These are phyloP conservation scores for Chymomyza fuscimana DNA, from an alignment of 2,888 invertebrate genomes.

Conservation along the genomic window DNA sequence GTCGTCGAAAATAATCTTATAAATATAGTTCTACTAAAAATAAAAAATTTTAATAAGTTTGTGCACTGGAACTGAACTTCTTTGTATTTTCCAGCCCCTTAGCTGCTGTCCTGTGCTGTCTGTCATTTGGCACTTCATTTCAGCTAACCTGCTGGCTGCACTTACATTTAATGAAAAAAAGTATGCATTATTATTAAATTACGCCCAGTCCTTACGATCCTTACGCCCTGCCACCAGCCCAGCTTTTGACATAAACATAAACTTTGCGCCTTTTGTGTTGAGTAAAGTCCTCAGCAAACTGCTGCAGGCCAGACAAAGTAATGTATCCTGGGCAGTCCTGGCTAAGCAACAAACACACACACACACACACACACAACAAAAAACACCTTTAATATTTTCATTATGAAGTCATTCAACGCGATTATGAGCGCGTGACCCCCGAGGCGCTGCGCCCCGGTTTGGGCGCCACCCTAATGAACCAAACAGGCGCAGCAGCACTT, in stretches of 20 bases:
- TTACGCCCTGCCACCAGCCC: conserved; percentile 14
- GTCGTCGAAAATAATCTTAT: too few relatives aligned
- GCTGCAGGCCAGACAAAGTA: conserved; percentile 48
- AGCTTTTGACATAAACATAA: conserved; percentile 69
- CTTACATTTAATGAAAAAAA: conserved; percentile 67
- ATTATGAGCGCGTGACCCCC: conserved; percentile 75
- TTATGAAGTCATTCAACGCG: conserved; percentile 76
- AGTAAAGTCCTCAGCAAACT: conserved; percentile 27
- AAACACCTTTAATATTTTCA: conserved; percentile 79
- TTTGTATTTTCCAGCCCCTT: neutral
- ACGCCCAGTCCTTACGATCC: conserved; percentile 25
- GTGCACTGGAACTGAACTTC: neutral
- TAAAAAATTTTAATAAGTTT: neutral
- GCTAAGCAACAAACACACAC: neutral
- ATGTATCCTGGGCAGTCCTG: conserved; percentile 52
- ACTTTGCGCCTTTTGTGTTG: conserved; percentile 69
- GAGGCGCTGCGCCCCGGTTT: conserved; percentile 43
- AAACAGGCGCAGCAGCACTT: conserved; percentile 13
- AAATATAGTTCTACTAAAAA: too few relatives aligned
- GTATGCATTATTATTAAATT: conserved; percentile 66
- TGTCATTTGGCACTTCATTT: conserved; percentile 22
- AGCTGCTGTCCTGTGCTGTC: neutral
- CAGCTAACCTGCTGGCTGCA: conserved; percentile 26
- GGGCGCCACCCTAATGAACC: conserved; percentile 58
- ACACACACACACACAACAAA: conserved; percentile 33